A percentile compares a stretch with the other conserved stretches of the same genome.
These are phyloP conservation scores for Cacoxenus indagator DNA, from an alignment of 2,888 invertebrate genomes.

Conservation along the genomic window DNA sequence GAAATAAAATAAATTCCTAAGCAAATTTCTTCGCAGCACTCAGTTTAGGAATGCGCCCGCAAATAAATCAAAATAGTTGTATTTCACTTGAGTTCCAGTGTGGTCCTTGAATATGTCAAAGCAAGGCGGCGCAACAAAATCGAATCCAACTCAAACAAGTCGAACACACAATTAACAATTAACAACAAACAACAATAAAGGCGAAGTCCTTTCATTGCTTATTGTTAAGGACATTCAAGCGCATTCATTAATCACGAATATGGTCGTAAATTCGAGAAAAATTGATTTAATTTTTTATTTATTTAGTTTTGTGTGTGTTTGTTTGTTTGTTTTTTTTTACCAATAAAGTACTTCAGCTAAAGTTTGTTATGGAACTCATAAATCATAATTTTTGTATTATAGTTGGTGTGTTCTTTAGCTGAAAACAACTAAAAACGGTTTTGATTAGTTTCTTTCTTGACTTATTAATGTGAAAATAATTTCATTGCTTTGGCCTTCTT, in stretches of 20 bases:
- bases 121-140: neutral
- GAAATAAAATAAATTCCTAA: constrained; percentile 34
- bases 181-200: constrained; percentile 35
- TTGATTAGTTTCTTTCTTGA: constrained; percentile 3
- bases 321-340: constrained; percentile 33
- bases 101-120: constrained; percentile 31
- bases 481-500: constrained; percentile 24
- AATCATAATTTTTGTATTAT: constrained; percentile 49
- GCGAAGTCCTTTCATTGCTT: neutral
- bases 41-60: neutral
- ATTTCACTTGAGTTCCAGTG: constrained; percentile 33
- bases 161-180: constrained; percentile 33
- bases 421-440: neutral
- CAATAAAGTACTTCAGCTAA: constrained; percentile 36
- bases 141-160: too few relatives aligned
- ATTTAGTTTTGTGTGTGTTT: constrained; percentile 32
- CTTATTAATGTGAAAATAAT: constrained; percentile 21
- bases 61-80: constrained; percentile 49
- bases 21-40: constrained; percentile 44
- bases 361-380: constrained; percentile 40
- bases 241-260: constrained; percentile 9
- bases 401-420: neutral
- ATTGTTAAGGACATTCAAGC: constrained; percentile 10
- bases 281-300: constrained; percentile 8
- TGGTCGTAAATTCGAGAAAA: constrained; percentile 5